Evolutionary conservation across 2,888 invertebrate genomes (phyloP), one percentile per base, ranked within the genome.

Genomic region (Protonemura montana): DNA sequence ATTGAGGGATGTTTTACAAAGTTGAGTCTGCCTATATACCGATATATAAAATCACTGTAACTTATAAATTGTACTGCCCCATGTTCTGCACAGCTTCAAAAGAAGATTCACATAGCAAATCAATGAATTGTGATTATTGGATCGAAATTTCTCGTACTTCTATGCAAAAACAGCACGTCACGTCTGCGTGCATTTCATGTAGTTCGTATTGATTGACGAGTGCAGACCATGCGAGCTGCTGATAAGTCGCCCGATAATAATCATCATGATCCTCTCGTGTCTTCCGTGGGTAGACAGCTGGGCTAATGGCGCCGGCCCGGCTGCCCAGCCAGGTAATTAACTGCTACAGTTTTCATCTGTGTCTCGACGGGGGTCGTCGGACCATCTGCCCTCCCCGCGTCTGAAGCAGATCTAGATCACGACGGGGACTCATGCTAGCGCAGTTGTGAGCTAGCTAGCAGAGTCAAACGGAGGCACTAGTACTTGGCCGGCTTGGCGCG

Each of bases 341-440:
- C 26, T 85, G 80, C 83, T 82, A 82, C 80, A 80, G 85, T 87
- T 85, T 59, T 87, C 92, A 92, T 92, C 92, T 92, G 92, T 90
- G 91, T 91, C 86, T 41, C 85, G 59, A 90, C 91, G 91, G 91
- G 88, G 86, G 85, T 42, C 41, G 78, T 41, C 85, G 85, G 25
- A 28, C 27, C 76, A 76, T 59, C 84, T 29, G 76, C 84, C 81
- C 81, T 21, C 2, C 21, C 16, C 59, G 16, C 59, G 59, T 21
- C 16, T 2, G 13, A 41, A 21, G 16, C 59, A 21, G 59, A 59
- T 59, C 59, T 59, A 59, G 59, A 59, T 59, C 59, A 21, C 59
- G 59, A 21, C 59, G 21, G 59, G 59, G 59, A 21, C 59, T 3
- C 59, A 10, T 10, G 5, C 35, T n/a, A n/a, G n/a, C 5, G 35